Evolutionary conservation across 2,888 invertebrate species (phyloP).

Genomic region (Brachyptera risi): DNA sequence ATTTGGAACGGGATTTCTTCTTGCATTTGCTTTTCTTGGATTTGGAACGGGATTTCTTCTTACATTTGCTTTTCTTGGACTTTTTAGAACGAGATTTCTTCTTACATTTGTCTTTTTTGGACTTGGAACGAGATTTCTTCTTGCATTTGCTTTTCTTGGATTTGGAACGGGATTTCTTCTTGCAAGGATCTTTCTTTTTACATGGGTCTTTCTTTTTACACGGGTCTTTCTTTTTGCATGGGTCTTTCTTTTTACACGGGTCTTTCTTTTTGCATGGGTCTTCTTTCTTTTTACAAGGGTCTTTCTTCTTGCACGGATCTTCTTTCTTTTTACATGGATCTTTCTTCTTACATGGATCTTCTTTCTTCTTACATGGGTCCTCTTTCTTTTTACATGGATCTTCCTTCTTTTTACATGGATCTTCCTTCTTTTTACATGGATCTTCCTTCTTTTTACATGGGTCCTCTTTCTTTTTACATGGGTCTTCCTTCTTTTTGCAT

Average conservation of each 20-base stretch:
- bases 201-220: not conserved
- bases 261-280: conserved; percentile 9
- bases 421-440: conserved; percentile 1
- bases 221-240: not conserved
- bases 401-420: conserved; percentile 7
- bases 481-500: conserved; percentile 1
- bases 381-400: conserved; percentile 2
- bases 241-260: not conserved
- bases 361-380: not conserved
- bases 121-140: not conserved
- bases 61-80: too few relatives aligned
- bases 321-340: conserved; percentile 4
- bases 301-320: not conserved
- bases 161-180: too few relatives aligned
- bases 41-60: too few relatives aligned
- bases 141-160: not conserved
- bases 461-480: not conserved
- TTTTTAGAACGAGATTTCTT: too few relatives aligned
- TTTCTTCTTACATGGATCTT: not conserved
- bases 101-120: too few relatives aligned
- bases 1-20: too few relatives aligned
- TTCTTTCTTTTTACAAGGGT: not conserved
- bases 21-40: too few relatives aligned
- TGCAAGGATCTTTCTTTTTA: not conserved
- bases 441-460: not conserved